Evolutionary conservation across 1,140 invertebrate genomes (phyloP).

Genomic region (Psilanteris sp.): DNA sequence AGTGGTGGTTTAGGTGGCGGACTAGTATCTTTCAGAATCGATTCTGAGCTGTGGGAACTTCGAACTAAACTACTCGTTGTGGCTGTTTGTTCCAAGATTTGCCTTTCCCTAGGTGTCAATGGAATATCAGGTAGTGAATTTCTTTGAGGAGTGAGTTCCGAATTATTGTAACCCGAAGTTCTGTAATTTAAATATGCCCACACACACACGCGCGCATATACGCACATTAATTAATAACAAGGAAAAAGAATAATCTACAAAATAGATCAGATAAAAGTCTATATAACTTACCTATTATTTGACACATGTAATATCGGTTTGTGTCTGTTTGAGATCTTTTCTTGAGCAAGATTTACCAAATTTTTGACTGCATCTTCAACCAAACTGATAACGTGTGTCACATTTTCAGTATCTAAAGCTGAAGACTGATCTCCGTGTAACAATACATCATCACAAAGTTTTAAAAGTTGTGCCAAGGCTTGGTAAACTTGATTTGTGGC

Average conservation of each 20-base stretch:
- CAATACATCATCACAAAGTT: constrained; percentile 93
- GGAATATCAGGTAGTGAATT: constrained; percentile 90
- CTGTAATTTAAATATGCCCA: constrained; percentile 62
- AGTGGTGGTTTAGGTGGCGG: constrained; percentile 93
- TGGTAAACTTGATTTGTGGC: constrained; percentile 93
- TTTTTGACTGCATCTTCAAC: constrained; percentile 90
- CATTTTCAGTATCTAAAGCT: constrained; percentile 85
- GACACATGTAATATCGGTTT: constrained; percentile 74
- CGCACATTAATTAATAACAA: too few relatives aligned
- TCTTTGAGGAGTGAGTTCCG: constrained; percentile 80
- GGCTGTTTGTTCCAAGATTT: constrained; percentile 84
- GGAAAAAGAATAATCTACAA: too few relatives aligned
- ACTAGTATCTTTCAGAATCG: constrained; percentile 83
- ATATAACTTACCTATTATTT: constrained; percentile 75
- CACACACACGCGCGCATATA: too few relatives aligned
- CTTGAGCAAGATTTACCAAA: constrained; percentile 83
- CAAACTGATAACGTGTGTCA: constrained; percentile 87
- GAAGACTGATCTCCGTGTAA: constrained; percentile 85
- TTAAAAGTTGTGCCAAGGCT: constrained; percentile 91
- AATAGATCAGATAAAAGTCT: too few relatives aligned
- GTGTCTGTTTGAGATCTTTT: constrained; percentile 83
- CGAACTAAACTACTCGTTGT: constrained; percentile 81
- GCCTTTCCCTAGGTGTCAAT: constrained; percentile 86
- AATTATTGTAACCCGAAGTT: constrained; percentile 75
- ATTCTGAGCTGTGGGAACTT: constrained; percentile 88